A percentile compares a stretch with the other conserved stretches of the same genome.
Evolutionary conservation across 2,888 invertebrate species (phyloP).

Genomic region (Prosopocoilus inquinatus): DNA sequence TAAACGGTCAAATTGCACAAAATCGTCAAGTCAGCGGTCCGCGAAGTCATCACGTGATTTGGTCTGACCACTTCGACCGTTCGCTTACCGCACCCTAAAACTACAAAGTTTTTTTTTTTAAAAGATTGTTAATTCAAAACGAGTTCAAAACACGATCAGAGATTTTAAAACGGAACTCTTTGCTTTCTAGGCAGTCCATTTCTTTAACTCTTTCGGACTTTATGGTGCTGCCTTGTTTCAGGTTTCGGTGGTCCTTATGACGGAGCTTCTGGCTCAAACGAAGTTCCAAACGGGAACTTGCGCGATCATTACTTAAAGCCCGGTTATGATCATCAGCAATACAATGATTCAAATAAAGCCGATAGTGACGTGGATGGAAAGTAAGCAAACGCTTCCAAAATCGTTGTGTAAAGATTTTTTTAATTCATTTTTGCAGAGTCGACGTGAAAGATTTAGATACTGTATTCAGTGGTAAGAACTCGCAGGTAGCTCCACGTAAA

Average conservation of each 20-base stretch:
- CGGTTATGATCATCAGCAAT: conserved; percentile 42
- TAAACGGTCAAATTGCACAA: too few relatives aligned
- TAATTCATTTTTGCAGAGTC: conserved; percentile 30
- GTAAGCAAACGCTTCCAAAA: conserved; percentile 44
- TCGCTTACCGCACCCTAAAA: too few relatives aligned
- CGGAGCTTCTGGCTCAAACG: conserved; percentile 15
- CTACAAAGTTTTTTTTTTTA: too few relatives aligned
- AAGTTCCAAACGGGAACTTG: conserved; percentile 39
- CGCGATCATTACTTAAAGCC: conserved; percentile 58
- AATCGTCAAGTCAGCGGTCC: too few relatives aligned
- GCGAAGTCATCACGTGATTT: too few relatives aligned
- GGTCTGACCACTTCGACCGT: too few relatives aligned
- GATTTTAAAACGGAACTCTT: too few relatives aligned
- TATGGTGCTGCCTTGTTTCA: too few relatives aligned
- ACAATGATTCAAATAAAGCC: conserved; percentile 35
- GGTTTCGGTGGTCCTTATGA: conserved; percentile 26
- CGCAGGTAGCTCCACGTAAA: conserved; percentile 31
- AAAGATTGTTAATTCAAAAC: too few relatives aligned
- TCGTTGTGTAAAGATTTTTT: conserved; percentile 1
- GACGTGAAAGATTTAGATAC: conserved; percentile 33
- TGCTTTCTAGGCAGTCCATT: too few relatives aligned
- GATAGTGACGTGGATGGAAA: conserved; percentile 60
- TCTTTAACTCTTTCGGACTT: too few relatives aligned
- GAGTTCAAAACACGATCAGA: too few relatives aligned
- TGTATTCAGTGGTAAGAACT: conserved; percentile 28